Evolutionary conservation across 2,113 vertebrate species (phyloP).

Genomic region (Gallinago paraguaiae): DNA sequence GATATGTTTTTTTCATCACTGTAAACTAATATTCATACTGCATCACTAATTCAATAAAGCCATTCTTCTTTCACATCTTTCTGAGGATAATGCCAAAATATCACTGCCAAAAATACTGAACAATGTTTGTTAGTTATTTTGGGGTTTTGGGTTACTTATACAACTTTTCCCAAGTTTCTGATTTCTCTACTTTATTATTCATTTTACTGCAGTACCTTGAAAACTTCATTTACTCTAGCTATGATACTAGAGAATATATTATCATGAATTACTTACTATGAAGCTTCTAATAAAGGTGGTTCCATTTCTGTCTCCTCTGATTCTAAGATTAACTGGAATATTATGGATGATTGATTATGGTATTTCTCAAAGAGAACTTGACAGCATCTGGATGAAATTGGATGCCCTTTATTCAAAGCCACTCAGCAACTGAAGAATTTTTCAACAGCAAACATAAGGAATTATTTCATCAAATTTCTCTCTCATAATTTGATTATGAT

Average conservation of each 20-base stretch:
- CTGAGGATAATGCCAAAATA: background rate
- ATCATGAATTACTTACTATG: background rate
- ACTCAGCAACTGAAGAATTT: background rate
- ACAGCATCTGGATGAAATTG: background rate
- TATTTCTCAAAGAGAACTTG: background rate
- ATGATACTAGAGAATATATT: background rate
- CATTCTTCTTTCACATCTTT: fast-evolving
- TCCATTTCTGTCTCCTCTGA: background rate
- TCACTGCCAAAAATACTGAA: background rate
- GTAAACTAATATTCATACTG: background rate
- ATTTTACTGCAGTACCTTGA: background rate
- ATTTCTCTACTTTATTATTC: background rate
- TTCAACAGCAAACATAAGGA: background rate
- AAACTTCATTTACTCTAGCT: background rate
- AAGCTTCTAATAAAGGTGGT: background rate
- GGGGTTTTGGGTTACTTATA: background rate
- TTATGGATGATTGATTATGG: background rate
- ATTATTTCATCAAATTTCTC: background rate
- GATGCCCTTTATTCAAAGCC: background rate
- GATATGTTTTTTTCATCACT: background rate
- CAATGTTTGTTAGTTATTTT: background rate
- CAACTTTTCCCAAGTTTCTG: background rate
- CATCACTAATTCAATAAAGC: background rate
- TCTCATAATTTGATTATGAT: background rate
- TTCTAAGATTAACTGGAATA: background rate